These are phyloP conservation scores for Platysteira castanea DNA, from an alignment of 2,113 vertebrate genomes.

Conservation along the genomic window DNA sequence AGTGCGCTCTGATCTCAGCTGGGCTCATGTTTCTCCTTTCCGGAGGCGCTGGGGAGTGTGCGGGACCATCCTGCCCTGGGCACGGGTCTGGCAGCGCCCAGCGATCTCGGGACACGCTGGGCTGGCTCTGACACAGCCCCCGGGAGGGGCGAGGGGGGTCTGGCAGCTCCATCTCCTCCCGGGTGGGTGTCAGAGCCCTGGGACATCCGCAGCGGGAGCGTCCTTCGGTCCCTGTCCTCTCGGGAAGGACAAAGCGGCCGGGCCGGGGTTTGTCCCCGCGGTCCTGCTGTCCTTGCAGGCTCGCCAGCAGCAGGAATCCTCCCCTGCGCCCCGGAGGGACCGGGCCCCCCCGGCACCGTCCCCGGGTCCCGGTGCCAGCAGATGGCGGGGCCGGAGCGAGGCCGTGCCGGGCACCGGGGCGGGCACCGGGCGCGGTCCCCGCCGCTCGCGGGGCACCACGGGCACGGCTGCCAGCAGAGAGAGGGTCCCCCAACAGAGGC, in stretches of 20 bases:
- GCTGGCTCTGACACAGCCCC: neutral
- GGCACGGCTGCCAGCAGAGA: neutral
- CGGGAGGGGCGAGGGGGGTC: fast-evolving
- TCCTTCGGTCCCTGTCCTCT: neutral
- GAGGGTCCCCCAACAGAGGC: neutral
- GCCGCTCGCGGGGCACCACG: neutral
- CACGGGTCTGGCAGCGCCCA: neutral
- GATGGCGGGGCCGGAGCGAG: neutral
- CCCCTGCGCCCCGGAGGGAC: fast-evolving
- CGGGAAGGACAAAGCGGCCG: fast-evolving
- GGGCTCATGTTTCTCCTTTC: neutral
- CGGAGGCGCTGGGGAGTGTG: neutral
- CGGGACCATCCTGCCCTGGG: neutral
- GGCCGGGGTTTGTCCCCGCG: neutral
- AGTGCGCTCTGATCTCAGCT: neutral
- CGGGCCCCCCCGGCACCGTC: fast-evolving
- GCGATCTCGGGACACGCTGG: fast-evolving
- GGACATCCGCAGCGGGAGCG: neutral
- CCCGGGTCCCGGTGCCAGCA: neutral
- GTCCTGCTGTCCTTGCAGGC: neutral
- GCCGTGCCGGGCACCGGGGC: neutral
- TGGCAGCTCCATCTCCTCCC: neutral
- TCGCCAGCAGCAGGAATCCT: neutral
- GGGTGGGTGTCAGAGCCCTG: fast-evolving
- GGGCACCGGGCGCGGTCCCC: neutral